Conservation (phyloP, 2,888 invertebrate genomes). For the Xestia xanthographa region DNA sequence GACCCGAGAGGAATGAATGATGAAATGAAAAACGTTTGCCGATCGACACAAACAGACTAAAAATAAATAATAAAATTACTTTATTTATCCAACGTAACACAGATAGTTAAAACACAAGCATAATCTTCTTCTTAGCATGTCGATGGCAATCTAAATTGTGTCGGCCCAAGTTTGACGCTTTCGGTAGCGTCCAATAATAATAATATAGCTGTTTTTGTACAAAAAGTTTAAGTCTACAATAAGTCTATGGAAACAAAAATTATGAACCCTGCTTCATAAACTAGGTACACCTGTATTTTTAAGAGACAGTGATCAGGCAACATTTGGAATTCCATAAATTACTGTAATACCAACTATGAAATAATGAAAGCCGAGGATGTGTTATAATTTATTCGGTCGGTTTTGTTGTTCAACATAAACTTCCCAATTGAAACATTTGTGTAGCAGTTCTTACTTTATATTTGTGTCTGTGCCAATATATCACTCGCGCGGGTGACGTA, state of each 20-base stretch:
- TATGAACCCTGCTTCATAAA: no score
- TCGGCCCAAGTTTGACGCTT: no score
- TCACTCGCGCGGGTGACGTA: conserved; percentile 36
- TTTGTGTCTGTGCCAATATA: conserved; percentile 23
- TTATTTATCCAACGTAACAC: neutral
- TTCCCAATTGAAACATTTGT: neutral
- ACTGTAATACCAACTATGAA: neutral
- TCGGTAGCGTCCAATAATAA: no score
- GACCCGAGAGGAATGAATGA: neutral
- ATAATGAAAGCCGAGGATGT: neutral
- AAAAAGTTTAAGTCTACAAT: no score
- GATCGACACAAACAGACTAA: neutral
- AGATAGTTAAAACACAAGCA: no score
- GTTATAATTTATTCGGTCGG: neutral
- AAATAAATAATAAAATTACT: neutral
- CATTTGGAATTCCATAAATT: neutral
- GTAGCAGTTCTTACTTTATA: conserved; percentile 15
- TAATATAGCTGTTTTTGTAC: no score
- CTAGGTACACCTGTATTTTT: no score
- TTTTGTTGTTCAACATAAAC: neutral
- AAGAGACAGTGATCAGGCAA: neutral
- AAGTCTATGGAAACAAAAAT: no score
- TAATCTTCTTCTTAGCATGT: no score
- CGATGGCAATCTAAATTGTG: no score
- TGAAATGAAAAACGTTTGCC: neutral